Evolutionary conservation across 2,888 invertebrate species (phyloP).

Genomic region (Imbricaverruca yamaguchii): DNA sequence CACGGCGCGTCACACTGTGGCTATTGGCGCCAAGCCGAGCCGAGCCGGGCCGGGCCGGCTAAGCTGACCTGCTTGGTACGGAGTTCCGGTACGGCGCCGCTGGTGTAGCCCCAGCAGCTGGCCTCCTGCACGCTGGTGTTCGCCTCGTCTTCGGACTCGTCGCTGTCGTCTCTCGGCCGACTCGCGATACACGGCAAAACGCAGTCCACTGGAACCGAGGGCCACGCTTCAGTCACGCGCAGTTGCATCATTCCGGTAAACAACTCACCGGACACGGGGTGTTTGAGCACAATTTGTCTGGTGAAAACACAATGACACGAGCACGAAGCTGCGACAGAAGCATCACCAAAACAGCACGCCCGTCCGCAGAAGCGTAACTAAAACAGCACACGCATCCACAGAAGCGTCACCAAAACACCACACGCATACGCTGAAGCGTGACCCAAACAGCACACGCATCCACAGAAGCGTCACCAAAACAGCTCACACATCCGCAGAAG

Average conservation of each 20-base stretch:
- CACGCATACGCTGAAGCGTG: too few species aligned
- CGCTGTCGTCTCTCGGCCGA: neutral
- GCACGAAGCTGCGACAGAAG: neutral
- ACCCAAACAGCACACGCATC: too few species aligned
- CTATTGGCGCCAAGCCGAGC: too few species aligned
- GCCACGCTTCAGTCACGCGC: neutral
- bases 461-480: too few species aligned
- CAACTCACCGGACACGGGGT: neutral
- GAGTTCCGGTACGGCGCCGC: neutral
- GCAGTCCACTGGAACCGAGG: constrained; percentile 10
- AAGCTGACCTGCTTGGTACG: too few species aligned
- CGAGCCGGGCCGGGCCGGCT: too few species aligned
- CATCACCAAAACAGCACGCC: neutral
- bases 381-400: too few species aligned
- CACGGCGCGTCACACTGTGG: too few species aligned
- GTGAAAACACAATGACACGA: neutral
- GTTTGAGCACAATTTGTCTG: too few species aligned
- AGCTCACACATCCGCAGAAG: too few species aligned
- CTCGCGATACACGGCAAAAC: neutral
- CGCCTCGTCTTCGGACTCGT: neutral
- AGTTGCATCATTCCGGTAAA: neutral
- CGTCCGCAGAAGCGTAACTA: too few species aligned
- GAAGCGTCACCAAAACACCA: neutral
- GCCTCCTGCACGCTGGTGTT: neutral
- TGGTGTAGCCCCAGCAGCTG: neutral